Base-by-base conservation (phyloP, 2,113 vertebrate species). In the Pomatorhinus ruficollis region DNA sequence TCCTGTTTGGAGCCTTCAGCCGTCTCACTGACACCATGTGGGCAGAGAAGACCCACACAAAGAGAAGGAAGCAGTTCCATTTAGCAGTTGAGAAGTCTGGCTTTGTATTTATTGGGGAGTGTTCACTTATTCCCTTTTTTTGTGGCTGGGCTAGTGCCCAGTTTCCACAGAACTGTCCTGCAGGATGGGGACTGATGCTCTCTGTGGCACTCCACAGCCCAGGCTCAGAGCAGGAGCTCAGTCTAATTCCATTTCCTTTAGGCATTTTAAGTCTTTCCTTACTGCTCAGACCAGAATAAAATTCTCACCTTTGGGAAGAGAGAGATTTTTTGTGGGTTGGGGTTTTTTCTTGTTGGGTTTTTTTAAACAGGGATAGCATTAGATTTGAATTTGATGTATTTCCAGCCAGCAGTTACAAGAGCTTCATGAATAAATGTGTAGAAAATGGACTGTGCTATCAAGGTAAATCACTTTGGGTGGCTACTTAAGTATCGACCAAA, bases 361-460 rank as follows among this genome's bases (percentile, higher is more conserved):
- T 53, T 95, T 80, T 47, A 33, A 25, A 21, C 35, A 27, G 64
- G 70, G 37, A 85, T 60, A 69, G 88, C 75, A 66, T 88, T 87
- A 79, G 61, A 75, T 63, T 96, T 96, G 96, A 94, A 89, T 84
- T 80, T 89, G 78, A 96, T 94, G 42, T 87, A 89, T 96, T 94
- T 94, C 59, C 94, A 95, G 91, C 63, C 85, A 91, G 84, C 50
- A 79, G 69, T 74, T 90, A 74, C 45, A 88, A 90, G 85, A 86
- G 72, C 79, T 94, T 94, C 92, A 82, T 88, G 96, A 89, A 90
- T 93, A 95, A 94, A 96, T 96, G 96, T 86, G 95, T 89, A 76
- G 88, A 87, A 91, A 92, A 96, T 84, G 69, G 85, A 92, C 94
- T 68, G 60, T 89, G 91, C 84, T 94, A 77, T 92, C 91, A 84